These are phyloP conservation scores for Actinostola sp. DNA, from an alignment of 92 coral and sea anemone species.

Conservation along the genomic window DNA sequence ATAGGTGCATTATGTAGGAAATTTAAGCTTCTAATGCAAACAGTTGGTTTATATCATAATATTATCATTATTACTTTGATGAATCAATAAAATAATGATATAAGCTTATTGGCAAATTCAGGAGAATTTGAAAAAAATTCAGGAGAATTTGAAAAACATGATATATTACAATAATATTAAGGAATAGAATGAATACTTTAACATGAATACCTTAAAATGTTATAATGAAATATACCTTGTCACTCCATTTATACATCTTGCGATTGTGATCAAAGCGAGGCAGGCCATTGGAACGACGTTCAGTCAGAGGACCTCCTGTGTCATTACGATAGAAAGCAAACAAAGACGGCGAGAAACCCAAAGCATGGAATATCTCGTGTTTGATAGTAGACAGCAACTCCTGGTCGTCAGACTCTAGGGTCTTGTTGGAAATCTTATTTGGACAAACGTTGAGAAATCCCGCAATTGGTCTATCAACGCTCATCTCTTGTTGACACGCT, in stretches of 20 bases:
- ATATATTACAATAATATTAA: background rate
- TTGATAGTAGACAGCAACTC: conserved; percentile 87
- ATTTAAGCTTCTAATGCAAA: too few relatives aligned
- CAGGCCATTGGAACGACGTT: conserved; percentile 60
- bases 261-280: conserved; percentile 35
- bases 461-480: conserved; percentile 90
- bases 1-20: too few relatives aligned
- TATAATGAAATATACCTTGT: conserved; percentile 59
- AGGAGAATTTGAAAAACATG: background rate
- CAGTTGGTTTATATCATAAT: too few relatives aligned
- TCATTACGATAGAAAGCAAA: conserved; percentile 78
- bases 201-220: background rate
- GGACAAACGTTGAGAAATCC: conserved; percentile 93
- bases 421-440: conserved; percentile 47
- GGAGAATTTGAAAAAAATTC: too few relatives aligned
- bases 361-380: conserved; percentile 93
- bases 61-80: too few relatives aligned
- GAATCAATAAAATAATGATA: too few relatives aligned
- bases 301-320: conserved; percentile 77
- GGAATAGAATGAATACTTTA: too few relatives aligned
- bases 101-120: too few relatives aligned
- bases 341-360: conserved; percentile 91
- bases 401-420: conserved; percentile 30
- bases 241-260: conserved; percentile 61
- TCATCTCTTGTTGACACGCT: conserved; percentile 82